Base-by-base conservation (phyloP, 2,113 vertebrate genomes). In the Fregetta grallaria region DNA sequence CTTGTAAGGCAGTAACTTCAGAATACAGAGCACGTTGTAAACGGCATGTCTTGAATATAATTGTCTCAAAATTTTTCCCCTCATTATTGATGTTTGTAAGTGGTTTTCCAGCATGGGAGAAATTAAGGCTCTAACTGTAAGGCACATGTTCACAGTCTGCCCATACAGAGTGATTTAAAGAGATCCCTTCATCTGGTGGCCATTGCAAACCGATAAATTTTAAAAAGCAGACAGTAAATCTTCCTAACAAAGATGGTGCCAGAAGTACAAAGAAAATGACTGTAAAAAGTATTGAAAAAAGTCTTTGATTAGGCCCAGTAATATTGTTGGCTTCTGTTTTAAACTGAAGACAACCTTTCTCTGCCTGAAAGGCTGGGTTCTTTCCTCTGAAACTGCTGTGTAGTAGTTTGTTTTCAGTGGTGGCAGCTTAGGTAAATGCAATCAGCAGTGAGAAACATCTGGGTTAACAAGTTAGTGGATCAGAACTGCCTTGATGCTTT, bases 301-400 rank as follows among this genome's bases (percentile, higher is more conserved):
- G 42, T 63, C 66, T 91, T 94, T 79, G 74, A 65, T 78, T 76
- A 44, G 45, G 45, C 74, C 62, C 59, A 67, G 44, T 67, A 88
- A 76, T 91, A 80, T 70, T 87, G 61, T 82, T 94, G 62, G 40
- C 49, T 96, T 96, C 87, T 92, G 87, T 93, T 94, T 90, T 66
- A 49, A 68, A 26, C 38, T 71, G 56, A 71, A 49, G 81, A 26
- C 62, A 55, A 10, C 26, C 38, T 78, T 89, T 78, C 36, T 53
- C 70, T 86, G 61, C 70, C 72, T 78, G 65, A 38, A 75, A 68
- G 79, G 63, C 86, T 76, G 90, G 34, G 21, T 53, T 73, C 68
- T 67, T 71, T 80, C 36, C 59, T 63, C 76, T 44, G 80, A 8
- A 78, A 34, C 61, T 67, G 53, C 55, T 42, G 36, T 8, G 1